Evolutionary conservation across 1,140 invertebrate genomes (phyloP).

Genomic region (Limonius californicus): DNA sequence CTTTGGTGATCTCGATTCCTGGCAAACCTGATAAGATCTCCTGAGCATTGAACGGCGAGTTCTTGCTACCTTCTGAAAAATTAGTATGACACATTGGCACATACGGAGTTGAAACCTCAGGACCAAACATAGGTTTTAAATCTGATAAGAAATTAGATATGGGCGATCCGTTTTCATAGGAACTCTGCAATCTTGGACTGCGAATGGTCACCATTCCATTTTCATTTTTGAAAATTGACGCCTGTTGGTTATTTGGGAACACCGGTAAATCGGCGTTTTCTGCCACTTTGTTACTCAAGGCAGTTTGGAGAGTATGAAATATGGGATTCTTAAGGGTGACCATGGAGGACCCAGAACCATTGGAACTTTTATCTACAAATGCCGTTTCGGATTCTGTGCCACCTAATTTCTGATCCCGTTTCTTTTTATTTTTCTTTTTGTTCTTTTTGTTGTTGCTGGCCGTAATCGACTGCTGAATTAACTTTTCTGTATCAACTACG

Average conservation of each 20-base stretch:
- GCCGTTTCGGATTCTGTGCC: slow-evolving; percentile 24
- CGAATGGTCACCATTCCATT: slow-evolving; percentile 79
- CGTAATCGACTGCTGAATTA: slow-evolving; percentile 40
- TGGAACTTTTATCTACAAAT: neutral
- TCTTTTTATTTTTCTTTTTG: slow-evolving; percentile 61
- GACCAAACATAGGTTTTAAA: slow-evolving; percentile 32
- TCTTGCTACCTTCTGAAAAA: slow-evolving; percentile 18
- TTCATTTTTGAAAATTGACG: slow-evolving; percentile 66
- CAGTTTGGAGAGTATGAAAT: slow-evolving; percentile 53
- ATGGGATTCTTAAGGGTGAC: slow-evolving; percentile 72
- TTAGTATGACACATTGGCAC: neutral
- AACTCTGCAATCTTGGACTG: slow-evolving; percentile 53
- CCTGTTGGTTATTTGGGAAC: slow-evolving; percentile 46
- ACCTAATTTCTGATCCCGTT: neutral
- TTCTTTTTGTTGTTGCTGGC: slow-evolving; percentile 43
- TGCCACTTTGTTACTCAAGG: slow-evolving; percentile 17
- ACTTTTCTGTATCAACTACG: slow-evolving; percentile 60
- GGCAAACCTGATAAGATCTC: slow-evolving; percentile 44
- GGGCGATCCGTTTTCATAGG: slow-evolving; percentile 30
- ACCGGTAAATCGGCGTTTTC: slow-evolving; percentile 19
- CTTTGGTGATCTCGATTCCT: slow-evolving; percentile 46
- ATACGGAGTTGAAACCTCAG: slow-evolving; percentile 12
- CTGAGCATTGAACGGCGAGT: slow-evolving; percentile 39
- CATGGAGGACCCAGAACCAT: slow-evolving; percentile 46
- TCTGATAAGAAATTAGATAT: slow-evolving; percentile 29